phyloP scores from a whole-genome alignment of 1,140 invertebrate genomes.

The Brachionus sp. region DNA sequence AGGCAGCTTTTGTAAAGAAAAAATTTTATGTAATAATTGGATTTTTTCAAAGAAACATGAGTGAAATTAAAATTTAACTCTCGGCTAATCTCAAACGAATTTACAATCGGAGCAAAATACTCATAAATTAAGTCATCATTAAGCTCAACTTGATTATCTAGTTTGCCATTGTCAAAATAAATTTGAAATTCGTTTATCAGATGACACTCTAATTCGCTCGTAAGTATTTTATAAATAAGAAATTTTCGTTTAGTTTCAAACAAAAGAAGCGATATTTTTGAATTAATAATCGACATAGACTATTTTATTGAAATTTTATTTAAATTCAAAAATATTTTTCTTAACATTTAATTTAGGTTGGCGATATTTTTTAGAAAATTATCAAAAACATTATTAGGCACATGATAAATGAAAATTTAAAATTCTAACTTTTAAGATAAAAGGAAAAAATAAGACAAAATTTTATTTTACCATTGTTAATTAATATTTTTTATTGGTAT shows the following conservation, averaged over 20 bases:
- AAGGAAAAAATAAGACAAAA: not conserved
- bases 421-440: not conserved
- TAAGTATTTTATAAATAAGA: not conserved
- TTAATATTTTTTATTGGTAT: no score
- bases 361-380: not conserved
- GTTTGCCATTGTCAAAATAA: not conserved
- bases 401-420: not conserved
- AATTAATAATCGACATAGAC: not conserved
- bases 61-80: not conserved
- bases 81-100: slow-evolving; percentile 23
- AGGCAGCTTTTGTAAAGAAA: not conserved
- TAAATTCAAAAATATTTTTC: not conserved
- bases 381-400: not conserved
- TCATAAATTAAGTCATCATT: slow-evolving; percentile 34
- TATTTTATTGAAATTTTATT: not conserved
- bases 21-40: not conserved
- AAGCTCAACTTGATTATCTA: not conserved
- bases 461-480: no score
- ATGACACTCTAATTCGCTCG: not conserved
- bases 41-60: not conserved
- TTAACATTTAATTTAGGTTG: not conserved
- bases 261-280: not conserved
- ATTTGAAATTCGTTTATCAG: not conserved
- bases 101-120: slow-evolving; percentile 28
- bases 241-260: slow-evolving; percentile 28